Conservation (phyloP, 2,113 vertebrate species). For the Silurus asotus region DNA sequence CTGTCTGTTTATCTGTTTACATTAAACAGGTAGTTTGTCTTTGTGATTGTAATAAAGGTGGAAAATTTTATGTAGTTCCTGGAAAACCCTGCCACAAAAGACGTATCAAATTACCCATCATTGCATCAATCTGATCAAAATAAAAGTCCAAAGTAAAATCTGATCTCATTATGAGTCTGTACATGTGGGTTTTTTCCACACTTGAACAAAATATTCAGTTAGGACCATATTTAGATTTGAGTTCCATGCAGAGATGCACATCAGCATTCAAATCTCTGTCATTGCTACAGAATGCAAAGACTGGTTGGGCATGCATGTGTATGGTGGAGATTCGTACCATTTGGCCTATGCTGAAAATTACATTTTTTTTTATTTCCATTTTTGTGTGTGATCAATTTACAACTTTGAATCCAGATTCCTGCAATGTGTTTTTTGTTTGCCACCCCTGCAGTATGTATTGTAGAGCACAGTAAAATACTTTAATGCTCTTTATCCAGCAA, state of each 20-base stretch:
- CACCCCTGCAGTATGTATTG: neutral
- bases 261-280: neutral
- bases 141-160: neutral
- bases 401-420: neutral
- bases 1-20: too few relatives aligned
- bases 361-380: neutral
- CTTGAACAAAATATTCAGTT: neutral
- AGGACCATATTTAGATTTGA: neutral
- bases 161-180: neutral
- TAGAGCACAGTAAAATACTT: neutral
- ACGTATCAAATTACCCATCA: neutral
- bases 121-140: neutral
- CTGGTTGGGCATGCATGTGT: neutral
- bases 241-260: neutral
- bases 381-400: neutral
- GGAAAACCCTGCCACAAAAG: neutral
- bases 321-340: neutral
- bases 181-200: neutral
- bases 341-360: too few relatives aligned
- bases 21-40: neutral
- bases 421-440: neutral
- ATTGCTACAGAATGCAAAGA: neutral
- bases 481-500: neutral
- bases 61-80: neutral
- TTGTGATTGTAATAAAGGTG: neutral